Evolutionary conservation across 2,888 invertebrate species (phyloP).

Genomic region (Netelia melanura): DNA sequence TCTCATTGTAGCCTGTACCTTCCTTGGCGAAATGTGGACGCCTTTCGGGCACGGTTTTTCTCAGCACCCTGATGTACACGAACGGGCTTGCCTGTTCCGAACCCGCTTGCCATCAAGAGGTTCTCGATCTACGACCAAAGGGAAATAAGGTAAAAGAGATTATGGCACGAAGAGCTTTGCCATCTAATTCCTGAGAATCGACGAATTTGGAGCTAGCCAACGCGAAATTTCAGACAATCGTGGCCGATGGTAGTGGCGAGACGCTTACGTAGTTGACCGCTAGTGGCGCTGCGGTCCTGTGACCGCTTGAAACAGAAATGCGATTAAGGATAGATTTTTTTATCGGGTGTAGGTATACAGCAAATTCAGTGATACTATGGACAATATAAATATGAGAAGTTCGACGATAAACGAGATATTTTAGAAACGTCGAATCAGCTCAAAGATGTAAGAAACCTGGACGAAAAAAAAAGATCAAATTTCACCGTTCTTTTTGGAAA

Average conservation of each 20-base stretch:
- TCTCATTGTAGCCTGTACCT: conserved; percentile 72
- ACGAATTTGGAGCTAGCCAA: conserved; percentile 13
- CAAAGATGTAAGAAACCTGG: no score
- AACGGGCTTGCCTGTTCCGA: neutral
- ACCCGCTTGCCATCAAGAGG: conserved; percentile 1
- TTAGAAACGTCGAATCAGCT: no score
- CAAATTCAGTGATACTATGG: no score
- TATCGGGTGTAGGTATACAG: no score
- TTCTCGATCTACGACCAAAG: neutral
- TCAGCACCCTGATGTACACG: conserved; percentile 68
- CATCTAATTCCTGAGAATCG: neutral
- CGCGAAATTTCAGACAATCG: neutral
- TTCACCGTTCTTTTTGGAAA: no score
- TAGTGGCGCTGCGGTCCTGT: neutral
- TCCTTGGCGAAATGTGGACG: conserved; percentile 84
- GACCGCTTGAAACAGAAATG: neutral
- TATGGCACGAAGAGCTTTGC: neutral
- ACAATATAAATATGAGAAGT: no score
- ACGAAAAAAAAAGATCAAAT: no score
- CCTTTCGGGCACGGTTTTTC: conserved; percentile 82
- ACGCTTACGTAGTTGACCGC: neutral
- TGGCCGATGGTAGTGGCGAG: neutral
- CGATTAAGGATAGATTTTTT: no score
- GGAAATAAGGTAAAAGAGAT: neutral
- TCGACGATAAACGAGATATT: no score